These are phyloP conservation scores for Eulimnadia texana DNA, from an alignment of 1,140 invertebrate species.

Conservation along the genomic window DNA sequence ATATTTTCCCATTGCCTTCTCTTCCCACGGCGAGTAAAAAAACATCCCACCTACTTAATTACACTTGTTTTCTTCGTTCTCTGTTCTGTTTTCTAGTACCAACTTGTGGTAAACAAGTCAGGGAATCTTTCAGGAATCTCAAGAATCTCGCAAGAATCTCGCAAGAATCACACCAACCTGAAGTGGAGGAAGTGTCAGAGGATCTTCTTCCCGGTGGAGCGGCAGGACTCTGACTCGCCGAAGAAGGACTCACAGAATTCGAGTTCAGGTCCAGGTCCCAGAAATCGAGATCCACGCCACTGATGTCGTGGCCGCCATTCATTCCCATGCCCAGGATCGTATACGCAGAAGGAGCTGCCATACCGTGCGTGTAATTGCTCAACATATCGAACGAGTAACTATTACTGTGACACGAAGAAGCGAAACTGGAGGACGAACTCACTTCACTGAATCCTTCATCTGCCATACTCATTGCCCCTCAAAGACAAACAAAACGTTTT, in stretches of 20 bases:
- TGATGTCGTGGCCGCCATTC: slow-evolving; percentile 29
- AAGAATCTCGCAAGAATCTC: not conserved
- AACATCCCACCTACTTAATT: not conserved
- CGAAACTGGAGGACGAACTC: slow-evolving; percentile 38
- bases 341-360: not conserved
- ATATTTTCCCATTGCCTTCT: no score
- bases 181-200: slow-evolving; percentile 20
- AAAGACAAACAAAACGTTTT: no score
- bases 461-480: slow-evolving; percentile 30
- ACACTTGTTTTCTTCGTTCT: not conserved
- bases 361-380: not conserved
- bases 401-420: not conserved
- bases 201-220: slow-evolving; percentile 15
- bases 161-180: slow-evolving; percentile 16
- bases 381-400: not conserved
- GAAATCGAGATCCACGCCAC: slow-evolving; percentile 59
- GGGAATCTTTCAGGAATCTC: not conserved
- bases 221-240: slow-evolving; percentile 17
- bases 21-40: not conserved
- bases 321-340: not conserved
- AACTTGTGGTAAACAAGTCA: not conserved
- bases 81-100: not conserved
- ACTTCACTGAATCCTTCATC: slow-evolving; percentile 59
- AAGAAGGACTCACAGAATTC: slow-evolving; percentile 22
- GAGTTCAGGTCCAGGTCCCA: slow-evolving; percentile 52